Evolutionary conservation across 2,113 vertebrate genomes (phyloP).

Genomic region (Pituophis catenifer): DNA sequence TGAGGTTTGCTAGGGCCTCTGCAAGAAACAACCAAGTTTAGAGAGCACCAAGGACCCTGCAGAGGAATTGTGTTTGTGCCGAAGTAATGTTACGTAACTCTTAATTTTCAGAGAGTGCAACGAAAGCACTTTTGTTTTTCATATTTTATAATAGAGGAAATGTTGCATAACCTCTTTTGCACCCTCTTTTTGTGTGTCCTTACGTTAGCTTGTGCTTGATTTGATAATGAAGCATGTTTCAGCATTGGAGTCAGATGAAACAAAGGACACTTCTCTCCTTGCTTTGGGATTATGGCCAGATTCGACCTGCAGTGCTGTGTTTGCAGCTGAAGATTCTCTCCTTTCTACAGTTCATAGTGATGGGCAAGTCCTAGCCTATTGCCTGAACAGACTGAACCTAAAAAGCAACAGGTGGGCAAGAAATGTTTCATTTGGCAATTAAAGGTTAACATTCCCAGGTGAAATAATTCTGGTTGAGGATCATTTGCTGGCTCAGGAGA

Average conservation of each 20-base stretch:
- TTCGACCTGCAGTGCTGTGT: conserved; percentile 79
- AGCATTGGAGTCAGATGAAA: conserved; percentile 71
- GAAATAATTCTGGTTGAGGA: neutral
- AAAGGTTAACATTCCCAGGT: neutral
- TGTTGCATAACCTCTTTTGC: neutral
- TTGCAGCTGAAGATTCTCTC: conserved; percentile 87
- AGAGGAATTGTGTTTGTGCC: neutral
- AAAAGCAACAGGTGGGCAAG: conserved; percentile 78
- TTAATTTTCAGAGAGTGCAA: neutral
- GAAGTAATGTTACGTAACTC: neutral
- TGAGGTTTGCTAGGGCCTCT: neutral
- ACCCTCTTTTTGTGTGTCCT: conserved; percentile 12
- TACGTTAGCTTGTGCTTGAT: conserved; percentile 76
- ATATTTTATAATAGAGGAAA: neutral
- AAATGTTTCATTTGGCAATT: neutral
- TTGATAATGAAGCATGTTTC: conserved; percentile 79
- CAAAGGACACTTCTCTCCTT: conserved; percentile 79
- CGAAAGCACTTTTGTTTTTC: neutral
- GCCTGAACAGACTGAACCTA: conserved; percentile 85
- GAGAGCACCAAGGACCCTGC: no score
- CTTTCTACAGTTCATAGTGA: conserved; percentile 84
- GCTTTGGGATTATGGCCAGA: conserved; percentile 90
- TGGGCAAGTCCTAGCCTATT: conserved; percentile 86
- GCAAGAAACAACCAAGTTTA: neutral
- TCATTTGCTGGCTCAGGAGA: neutral